Percentiles rank a stretch among this genome's conserved stretches.
phyloP scores from a whole-genome alignment of 2,888 invertebrate genomes.

The Elegia similella region DNA sequence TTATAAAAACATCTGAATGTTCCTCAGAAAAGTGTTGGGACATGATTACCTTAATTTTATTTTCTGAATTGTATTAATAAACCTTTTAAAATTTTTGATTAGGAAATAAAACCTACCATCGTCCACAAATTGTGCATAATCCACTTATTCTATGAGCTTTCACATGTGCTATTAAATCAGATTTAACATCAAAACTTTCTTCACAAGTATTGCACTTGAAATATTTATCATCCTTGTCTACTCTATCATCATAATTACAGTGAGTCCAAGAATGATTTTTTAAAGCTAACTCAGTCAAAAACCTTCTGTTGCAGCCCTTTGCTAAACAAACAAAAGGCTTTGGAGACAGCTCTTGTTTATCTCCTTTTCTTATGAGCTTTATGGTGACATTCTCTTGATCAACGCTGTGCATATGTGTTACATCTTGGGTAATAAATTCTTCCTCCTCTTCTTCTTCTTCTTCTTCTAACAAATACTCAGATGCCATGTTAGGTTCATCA shows the following conservation, averaged over 20 bases:
- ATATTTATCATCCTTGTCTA: constrained; percentile 41
- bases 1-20: too few species aligned
- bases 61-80: too few species aligned
- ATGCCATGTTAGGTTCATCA: constrained; percentile 54
- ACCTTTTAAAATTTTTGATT: not conserved
- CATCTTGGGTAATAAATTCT: constrained; percentile 36
- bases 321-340: constrained; percentile 80
- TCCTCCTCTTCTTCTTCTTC: constrained; percentile 34
- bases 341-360: constrained; percentile 24
- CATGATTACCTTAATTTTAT: too few species aligned
- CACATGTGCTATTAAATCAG: constrained; percentile 83
- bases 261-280: constrained; percentile 85
- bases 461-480: constrained; percentile 30
- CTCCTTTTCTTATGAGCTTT: constrained; percentile 56
- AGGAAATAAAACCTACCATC: constrained; percentile 78
- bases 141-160: constrained; percentile 84
- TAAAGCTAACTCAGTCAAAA: constrained; percentile 80
- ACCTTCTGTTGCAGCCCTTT: constrained; percentile 72
- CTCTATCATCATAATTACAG: constrained; percentile 29
- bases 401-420: constrained; percentile 46
- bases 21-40: too few species aligned
- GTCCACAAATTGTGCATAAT: constrained; percentile 84
- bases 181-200: constrained; percentile 83
- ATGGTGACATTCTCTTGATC: constrained; percentile 59
- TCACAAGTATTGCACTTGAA: constrained; percentile 82